These are phyloP conservation scores for Lampris incognitus DNA, from an alignment of 2,113 vertebrate genomes.

Conservation along the genomic window DNA sequence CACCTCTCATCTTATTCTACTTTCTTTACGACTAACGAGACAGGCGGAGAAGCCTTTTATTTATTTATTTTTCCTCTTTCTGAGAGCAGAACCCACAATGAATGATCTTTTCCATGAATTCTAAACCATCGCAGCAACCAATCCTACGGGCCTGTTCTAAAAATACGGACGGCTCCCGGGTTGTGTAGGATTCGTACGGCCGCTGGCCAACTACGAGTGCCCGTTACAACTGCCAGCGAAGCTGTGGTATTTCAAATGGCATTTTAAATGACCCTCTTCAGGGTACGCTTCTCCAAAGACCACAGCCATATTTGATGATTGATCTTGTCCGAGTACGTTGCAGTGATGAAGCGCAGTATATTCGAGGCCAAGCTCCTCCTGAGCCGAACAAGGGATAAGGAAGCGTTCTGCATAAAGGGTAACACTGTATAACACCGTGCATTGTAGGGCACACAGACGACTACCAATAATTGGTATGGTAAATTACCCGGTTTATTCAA, in stretches of 20 bases:
- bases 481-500: too few species aligned
- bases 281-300: not conserved
- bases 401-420: too few species aligned
- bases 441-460: too few species aligned
- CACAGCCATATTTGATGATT: not conserved
- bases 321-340: not conserved
- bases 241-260: not conserved
- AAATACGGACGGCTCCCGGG: not conserved
- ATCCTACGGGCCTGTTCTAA: not conserved
- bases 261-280: not conserved
- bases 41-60: not conserved
- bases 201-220: not conserved
- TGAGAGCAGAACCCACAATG: constrained; percentile 12
- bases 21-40: not conserved
- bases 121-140: constrained; percentile 1
- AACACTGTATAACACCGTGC: too few species aligned
- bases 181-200: constrained; percentile 1
- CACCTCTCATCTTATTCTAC: constrained; percentile 2
- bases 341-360: too few species aligned
- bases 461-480: too few species aligned
- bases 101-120: constrained; percentile 21
- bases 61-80: constrained; percentile 18
- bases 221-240: not conserved
- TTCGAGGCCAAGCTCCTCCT: too few species aligned
- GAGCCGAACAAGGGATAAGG: too few species aligned